Conservation (phyloP, 2,113 vertebrate species). For the Colossoma macropomum region DNA sequence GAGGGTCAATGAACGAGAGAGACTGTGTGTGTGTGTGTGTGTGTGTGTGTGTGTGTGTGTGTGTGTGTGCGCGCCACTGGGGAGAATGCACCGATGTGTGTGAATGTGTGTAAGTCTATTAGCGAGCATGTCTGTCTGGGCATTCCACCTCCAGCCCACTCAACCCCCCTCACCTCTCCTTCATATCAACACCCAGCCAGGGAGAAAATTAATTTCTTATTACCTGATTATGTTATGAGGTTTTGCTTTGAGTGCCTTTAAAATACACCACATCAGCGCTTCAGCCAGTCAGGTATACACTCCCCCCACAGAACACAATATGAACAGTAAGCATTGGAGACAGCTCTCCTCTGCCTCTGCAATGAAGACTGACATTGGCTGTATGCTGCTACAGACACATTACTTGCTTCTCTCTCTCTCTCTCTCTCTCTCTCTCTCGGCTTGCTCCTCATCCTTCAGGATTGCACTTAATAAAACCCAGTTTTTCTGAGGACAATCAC, state of each 20-base stretch:
- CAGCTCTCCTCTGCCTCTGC: slow-evolving; percentile 43
- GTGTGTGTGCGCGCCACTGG: neutral
- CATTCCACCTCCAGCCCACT: neutral
- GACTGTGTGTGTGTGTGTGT: neutral
- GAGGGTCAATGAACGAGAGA: slow-evolving; percentile 4
- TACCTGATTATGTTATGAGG: slow-evolving; percentile 76
- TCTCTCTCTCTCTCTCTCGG: neutral
- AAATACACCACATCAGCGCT: slow-evolving; percentile 76
- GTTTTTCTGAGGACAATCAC: too few species aligned
- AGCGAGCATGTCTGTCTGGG: neutral
- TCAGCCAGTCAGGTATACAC: slow-evolving; percentile 46
- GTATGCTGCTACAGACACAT: slow-evolving; percentile 62
- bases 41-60: neutral
- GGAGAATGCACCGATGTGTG: neutral
- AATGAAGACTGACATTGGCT: slow-evolving; percentile 35
- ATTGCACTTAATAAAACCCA: too few species aligned
- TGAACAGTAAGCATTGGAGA: slow-evolving; percentile 52
- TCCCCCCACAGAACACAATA: neutral
- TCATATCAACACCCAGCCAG: slow-evolving; percentile 79
- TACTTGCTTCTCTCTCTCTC: neutral
- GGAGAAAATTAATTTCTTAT: slow-evolving; percentile 83
- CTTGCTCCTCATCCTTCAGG: neutral
- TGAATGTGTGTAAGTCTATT: neutral
- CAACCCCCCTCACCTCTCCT: slow-evolving; percentile 52
- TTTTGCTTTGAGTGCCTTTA: slow-evolving; percentile 67